phyloP scores from a whole-genome alignment of 2,888 invertebrate genomes.

The Tuberolachnus salignus region DNA sequence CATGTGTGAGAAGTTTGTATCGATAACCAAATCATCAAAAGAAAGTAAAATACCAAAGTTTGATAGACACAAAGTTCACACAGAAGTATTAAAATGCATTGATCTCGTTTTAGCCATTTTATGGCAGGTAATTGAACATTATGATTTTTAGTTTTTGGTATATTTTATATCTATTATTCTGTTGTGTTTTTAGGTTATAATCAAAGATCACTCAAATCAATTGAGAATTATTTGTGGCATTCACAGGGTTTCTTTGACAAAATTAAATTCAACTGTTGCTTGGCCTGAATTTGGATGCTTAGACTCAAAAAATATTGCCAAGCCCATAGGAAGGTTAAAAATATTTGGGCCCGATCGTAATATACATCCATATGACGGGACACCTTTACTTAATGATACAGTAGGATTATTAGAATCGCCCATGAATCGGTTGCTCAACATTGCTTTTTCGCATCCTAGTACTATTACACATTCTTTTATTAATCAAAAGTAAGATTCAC shows the following conservation, averaged over 20 bases:
- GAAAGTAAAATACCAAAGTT: slow-evolving; percentile 41
- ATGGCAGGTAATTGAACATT: slow-evolving; percentile 46
- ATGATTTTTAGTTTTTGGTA: not conserved
- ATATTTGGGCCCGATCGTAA: slow-evolving; percentile 56
- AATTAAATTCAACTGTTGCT: slow-evolving; percentile 50
- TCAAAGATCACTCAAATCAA: slow-evolving; percentile 51
- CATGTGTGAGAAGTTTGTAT: slow-evolving; percentile 49
- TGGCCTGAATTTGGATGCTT: slow-evolving; percentile 37
- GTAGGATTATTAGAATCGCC: slow-evolving; percentile 46
- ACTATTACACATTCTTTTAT: slow-evolving; percentile 46
- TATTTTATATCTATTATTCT: not conserved
- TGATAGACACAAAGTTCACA: slow-evolving; percentile 46
- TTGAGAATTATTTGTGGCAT: slow-evolving; percentile 48
- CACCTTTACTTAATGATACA: slow-evolving; percentile 33
- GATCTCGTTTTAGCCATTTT: slow-evolving; percentile 48
- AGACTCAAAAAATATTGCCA: slow-evolving; percentile 35
- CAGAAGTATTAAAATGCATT: slow-evolving; percentile 45
- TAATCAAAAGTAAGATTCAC: slow-evolving; percentile 40
- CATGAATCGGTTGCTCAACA: slow-evolving; percentile 50
- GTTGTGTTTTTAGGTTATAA: slow-evolving; percentile 26
- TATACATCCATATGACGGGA: slow-evolving; percentile 53
- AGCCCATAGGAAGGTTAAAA: slow-evolving; percentile 37
- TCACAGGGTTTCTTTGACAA: slow-evolving; percentile 49
- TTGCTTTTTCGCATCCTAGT: slow-evolving; percentile 49
- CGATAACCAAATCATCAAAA: slow-evolving; percentile 33